Evolutionary conservation across 2,888 invertebrate species (phyloP).

Genomic region (Mactromeris polynyma): DNA sequence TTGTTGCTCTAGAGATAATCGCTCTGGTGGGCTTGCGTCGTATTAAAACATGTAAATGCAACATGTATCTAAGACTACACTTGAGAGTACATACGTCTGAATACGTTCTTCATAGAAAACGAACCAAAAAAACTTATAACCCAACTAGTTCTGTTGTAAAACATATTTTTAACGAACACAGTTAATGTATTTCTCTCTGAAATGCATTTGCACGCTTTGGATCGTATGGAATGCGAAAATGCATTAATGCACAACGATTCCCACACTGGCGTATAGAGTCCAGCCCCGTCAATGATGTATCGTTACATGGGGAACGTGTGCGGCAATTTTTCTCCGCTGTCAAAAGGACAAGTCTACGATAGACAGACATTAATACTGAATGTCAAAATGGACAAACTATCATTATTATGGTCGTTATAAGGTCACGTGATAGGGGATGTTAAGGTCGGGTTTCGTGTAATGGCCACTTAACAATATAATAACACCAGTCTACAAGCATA

Average conservation of each 20-base stretch:
- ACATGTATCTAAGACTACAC: too few species aligned
- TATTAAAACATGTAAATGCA: too few species aligned
- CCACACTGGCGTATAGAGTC: not conserved
- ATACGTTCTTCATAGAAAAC: too few species aligned
- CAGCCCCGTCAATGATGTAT: not conserved
- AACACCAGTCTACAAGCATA: not conserved
- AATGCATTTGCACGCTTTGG: not conserved
- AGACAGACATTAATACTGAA: conserved; percentile 15
- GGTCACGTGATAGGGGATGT: not conserved
- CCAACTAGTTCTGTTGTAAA: too few species aligned
- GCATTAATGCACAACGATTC: too few species aligned
- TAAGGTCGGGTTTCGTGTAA: conserved; percentile 15
- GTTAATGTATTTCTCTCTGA: too few species aligned
- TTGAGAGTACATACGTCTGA: too few species aligned
- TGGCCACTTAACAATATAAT: conserved; percentile 8
- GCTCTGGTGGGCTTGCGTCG: too few species aligned
- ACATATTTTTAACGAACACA: too few species aligned
- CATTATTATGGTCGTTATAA: conserved; percentile 14
- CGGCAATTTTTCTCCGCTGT: conserved; percentile 5
- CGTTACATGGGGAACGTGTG: not conserved
- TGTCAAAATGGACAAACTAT: conserved; percentile 14
- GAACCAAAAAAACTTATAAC: too few species aligned
- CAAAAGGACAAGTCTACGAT: conserved; percentile 6
- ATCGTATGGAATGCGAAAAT: not conserved
- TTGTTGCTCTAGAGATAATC: too few species aligned